These are phyloP conservation scores for Chorisops tibialis DNA, from an alignment of 2,888 invertebrate genomes.

Conservation along the genomic window DNA sequence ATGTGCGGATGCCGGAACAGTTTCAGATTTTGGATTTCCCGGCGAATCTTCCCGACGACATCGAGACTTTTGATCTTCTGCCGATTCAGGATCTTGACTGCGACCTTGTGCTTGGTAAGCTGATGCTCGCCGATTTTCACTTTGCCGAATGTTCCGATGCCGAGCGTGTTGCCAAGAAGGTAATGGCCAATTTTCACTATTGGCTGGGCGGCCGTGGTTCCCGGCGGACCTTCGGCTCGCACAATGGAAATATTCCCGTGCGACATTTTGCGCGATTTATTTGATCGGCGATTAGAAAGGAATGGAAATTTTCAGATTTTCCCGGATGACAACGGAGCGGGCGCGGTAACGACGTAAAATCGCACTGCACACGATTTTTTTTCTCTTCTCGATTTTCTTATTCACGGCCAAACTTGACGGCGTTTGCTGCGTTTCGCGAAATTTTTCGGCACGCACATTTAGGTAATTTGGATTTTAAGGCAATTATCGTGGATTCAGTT, in stretches of 20 bases:
- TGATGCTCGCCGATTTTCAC: constrained; percentile 99
- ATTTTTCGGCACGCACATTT: constrained; percentile 29
- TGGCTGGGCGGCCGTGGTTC: constrained; percentile 56
- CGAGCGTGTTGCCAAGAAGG: constrained; percentile 79
- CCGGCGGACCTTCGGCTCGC: constrained; percentile 26
- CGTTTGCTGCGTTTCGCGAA: constrained; percentile 14
- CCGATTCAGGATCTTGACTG: constrained; percentile 96
- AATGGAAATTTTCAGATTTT: neutral
- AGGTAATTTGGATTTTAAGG: neutral
- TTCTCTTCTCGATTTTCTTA: neutral
- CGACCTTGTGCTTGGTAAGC: constrained; percentile 96
- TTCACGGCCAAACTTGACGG: constrained; percentile 15
- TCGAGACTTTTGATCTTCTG: constrained; percentile 98
- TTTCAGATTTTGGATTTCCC: constrained; percentile 98
- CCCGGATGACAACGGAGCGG: neutral
- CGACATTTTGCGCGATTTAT: constrained; percentile 27
- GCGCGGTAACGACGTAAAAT: neutral
- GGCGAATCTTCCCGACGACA: constrained; percentile 97
- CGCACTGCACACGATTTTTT: neutral
- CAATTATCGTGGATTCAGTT: no score
- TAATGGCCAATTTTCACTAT: constrained; percentile 96
- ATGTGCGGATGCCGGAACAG: constrained; percentile 99
- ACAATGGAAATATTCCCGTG: constrained; percentile 26
- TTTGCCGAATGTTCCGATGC: constrained; percentile 98
- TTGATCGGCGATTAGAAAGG: neutral